Percentiles rank a stretch among this genome's conserved stretches.
These are phyloP conservation scores for Ciconia maguari DNA, from an alignment of 2,113 vertebrate species.

Conservation along the genomic window DNA sequence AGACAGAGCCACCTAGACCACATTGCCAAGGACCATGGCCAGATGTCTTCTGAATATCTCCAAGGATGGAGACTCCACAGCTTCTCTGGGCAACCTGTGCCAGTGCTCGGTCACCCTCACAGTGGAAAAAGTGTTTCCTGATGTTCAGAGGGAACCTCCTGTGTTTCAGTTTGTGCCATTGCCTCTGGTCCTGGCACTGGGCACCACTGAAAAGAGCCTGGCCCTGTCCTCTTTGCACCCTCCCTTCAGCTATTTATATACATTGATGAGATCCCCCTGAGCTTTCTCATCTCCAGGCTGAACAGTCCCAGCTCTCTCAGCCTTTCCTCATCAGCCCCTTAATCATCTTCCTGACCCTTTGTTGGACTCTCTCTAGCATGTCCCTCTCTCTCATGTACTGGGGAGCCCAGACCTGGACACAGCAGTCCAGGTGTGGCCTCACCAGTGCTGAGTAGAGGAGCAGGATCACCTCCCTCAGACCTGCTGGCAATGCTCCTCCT, in stretches of 20 bases:
- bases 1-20: background rate
- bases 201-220: background rate
- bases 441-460: fast-evolving
- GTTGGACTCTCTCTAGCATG: background rate
- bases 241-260: background rate
- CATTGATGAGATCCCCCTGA: background rate
- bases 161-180: background rate
- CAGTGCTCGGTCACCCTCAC: background rate
- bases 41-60: fast-evolving
- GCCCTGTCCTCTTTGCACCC: background rate
- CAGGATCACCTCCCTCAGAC: background rate
- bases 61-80: background rate
- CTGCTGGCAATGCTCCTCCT: background rate
- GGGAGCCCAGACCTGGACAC: background rate
- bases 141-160: background rate
- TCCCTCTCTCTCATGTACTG: background rate
- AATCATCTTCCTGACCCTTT: background rate
- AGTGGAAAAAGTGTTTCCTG: background rate
- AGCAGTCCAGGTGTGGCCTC: background rate
- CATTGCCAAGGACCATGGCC: fast-evolving
- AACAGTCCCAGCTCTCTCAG: background rate
- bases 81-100: background rate
- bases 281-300: background rate
- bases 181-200: background rate
- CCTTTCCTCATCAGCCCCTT: background rate